Conservation (phyloP, 2,113 vertebrate genomes). For the Brachyhypopomus gauderio region DNA sequence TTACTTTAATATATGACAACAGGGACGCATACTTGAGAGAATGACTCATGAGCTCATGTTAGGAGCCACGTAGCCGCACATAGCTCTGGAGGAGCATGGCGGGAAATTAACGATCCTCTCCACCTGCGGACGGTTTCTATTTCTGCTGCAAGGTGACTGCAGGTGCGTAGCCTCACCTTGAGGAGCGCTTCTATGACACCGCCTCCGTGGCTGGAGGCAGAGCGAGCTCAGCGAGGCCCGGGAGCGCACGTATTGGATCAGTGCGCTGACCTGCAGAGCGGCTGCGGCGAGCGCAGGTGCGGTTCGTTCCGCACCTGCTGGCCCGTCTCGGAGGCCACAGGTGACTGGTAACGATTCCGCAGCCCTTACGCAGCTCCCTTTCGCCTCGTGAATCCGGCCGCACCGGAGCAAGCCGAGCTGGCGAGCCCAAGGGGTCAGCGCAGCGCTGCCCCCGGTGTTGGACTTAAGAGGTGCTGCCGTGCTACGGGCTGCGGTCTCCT, state of each 20-base stretch:
- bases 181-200: slow-evolving; percentile 32
- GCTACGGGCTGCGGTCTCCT: slow-evolving; percentile 25
- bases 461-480: too few species aligned
- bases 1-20: too few species aligned
- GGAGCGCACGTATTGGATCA: slow-evolving; percentile 17
- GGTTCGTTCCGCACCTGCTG: neutral
- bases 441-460: too few species aligned
- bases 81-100: neutral
- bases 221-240: slow-evolving; percentile 2
- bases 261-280: slow-evolving; percentile 15
- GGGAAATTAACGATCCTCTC: slow-evolving; percentile 1
- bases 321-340: too few species aligned
- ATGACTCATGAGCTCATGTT: too few species aligned
- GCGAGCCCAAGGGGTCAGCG: too few species aligned
- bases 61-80: neutral
- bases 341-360: too few species aligned
- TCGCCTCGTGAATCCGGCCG: too few species aligned
- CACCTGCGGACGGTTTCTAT: neutral
- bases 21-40: too few species aligned
- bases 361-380: too few species aligned
- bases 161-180: slow-evolving; percentile 26
- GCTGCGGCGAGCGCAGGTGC: neutral
- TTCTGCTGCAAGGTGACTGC: slow-evolving; percentile 28
- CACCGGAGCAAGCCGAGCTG: too few species aligned
- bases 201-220: slow-evolving; percentile 27